Percentiles rank a stretch among this genome's conserved stretches.
Conservation (phyloP, 2,797 vertebrate genomes). For the Podargus strigoides region DNA sequence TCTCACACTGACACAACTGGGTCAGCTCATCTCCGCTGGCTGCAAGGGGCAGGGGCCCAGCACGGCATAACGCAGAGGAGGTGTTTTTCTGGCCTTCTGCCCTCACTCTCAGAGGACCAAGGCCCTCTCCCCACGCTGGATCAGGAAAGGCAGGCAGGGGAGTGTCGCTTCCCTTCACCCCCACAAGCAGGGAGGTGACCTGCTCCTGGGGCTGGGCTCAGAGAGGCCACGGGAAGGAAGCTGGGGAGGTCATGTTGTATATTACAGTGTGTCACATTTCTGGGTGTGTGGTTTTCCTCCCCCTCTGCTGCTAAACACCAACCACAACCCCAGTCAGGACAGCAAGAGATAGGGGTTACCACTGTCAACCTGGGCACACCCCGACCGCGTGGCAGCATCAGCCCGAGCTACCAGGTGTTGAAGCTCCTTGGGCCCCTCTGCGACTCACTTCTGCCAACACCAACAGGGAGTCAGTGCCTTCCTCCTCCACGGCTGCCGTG, state of each 20-base stretch:
- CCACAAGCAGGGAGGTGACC: not conserved
- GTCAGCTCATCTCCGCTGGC: not conserved
- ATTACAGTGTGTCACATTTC: not conserved
- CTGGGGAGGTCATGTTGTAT: not conserved
- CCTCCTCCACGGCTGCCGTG: not conserved
- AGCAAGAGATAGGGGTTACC: not conserved
- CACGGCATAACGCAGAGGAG: accelerated
- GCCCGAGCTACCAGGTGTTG: not conserved
- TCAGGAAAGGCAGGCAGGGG: constrained; percentile 37
- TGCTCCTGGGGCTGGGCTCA: not conserved
- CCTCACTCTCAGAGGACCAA: accelerated
- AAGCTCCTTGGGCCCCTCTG: not conserved
- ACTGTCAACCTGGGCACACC: not conserved
- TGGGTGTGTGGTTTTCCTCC: not conserved
- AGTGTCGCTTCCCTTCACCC: constrained; percentile 15
- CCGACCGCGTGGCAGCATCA: not conserved
- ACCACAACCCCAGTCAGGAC: not conserved
- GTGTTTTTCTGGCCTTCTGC: not conserved
- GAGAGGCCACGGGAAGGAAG: constrained; percentile 52
- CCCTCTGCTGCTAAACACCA: not conserved
- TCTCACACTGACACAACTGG: constrained; percentile 6
- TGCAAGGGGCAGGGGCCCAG: not conserved
- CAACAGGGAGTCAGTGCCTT: not conserved
- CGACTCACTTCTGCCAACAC: not conserved
- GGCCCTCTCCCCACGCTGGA: not conserved